A percentile compares a stretch with the other conserved stretches of the same genome.
Evolutionary conservation across 1,140 invertebrate species (phyloP).

Genomic region (Lineus longissimus): DNA sequence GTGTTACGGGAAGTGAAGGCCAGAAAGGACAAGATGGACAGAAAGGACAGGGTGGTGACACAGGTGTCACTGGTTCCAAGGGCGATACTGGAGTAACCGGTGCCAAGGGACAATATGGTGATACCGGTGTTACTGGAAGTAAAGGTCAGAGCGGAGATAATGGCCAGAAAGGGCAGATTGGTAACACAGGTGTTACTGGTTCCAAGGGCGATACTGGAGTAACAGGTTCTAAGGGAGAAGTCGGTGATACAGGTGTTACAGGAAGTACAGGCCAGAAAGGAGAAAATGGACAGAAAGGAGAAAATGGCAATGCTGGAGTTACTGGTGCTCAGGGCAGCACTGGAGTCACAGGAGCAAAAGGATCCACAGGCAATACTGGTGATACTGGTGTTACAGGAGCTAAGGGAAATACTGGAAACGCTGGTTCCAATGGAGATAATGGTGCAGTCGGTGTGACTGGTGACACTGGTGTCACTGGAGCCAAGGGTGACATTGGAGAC

Average conservation of each 20-base stretch:
- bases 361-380: neutral
- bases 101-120: neutral
- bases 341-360: constrained; percentile 4
- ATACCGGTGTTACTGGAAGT: neutral
- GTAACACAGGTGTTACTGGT: neutral
- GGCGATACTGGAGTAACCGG: neutral
- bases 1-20: constrained; percentile 30
- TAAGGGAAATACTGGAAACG: neutral
- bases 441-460: constrained; percentile 12
- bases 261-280: constrained; percentile 14
- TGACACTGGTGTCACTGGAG: constrained; percentile 6
- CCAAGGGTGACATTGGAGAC: constrained; percentile 1
- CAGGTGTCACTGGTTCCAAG: constrained; percentile 3
- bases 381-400: neutral
- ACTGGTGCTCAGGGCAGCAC: constrained; percentile 8
- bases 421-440: constrained; percentile 4
- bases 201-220: neutral
- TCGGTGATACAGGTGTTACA: constrained; percentile 1
- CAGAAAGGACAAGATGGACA: constrained; percentile 24
- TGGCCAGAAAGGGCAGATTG: neutral
- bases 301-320: constrained; percentile 10
- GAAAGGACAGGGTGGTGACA: neutral
- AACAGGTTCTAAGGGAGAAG: neutral
- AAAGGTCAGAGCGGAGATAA: neutral
- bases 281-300: constrained; percentile 7